Conservation (phyloP, 2,113 vertebrate species). For the Glareola pratincola region DNA sequence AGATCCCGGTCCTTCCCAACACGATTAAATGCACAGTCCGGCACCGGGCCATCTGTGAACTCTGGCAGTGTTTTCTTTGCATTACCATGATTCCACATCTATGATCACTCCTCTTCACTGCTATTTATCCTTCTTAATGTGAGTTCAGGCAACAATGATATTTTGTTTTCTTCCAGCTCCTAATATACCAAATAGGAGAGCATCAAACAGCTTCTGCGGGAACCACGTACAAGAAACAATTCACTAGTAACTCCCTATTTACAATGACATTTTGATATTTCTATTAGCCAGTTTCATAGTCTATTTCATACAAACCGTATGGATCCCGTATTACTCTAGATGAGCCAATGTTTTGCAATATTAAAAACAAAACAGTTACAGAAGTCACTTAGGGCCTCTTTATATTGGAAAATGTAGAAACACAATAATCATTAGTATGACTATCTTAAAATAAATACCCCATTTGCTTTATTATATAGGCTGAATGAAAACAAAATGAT, state of each 20-base stretch:
- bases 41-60: not conserved
- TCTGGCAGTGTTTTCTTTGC: not conserved
- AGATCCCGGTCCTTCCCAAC: not conserved
- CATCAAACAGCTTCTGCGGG: not conserved
- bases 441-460: not conserved
- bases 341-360: not conserved
- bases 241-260: not conserved
- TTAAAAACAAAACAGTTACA: not conserved
- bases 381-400: not conserved
- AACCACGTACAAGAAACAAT: not conserved
- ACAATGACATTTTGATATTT: not conserved
- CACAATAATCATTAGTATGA: not conserved
- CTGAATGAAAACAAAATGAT: not conserved
- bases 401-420: not conserved
- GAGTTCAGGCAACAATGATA: not conserved
- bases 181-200: not conserved
- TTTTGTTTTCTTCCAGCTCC: not conserved
- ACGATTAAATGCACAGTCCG: rapidly evolving
- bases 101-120: not conserved
- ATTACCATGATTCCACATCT: not conserved
- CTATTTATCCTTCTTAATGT: not conserved
- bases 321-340: not conserved
- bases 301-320: not conserved
- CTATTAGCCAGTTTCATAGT: not conserved
- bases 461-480: not conserved